These are phyloP conservation scores for Sebastes umbrosus DNA, from an alignment of 2,797 vertebrate species.

Conservation along the genomic window DNA sequence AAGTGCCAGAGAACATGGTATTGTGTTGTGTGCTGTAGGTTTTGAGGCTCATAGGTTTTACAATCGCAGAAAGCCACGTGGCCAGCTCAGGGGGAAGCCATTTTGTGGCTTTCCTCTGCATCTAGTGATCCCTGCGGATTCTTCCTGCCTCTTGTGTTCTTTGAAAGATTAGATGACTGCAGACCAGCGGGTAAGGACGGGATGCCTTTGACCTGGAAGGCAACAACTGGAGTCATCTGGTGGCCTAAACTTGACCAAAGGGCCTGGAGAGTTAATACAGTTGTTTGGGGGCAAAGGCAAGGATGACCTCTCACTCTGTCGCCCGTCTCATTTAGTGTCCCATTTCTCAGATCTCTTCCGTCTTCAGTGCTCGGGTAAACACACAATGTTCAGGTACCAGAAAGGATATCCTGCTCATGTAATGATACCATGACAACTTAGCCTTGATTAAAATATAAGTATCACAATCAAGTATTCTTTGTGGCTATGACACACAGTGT, in stretches of 20 bases:
- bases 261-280: conserved; percentile 47
- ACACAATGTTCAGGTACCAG: background rate
- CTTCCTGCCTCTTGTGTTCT: conserved; percentile 68
- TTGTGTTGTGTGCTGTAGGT: conserved; percentile 5
- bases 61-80: conserved; percentile 44
- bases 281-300: conserved; percentile 48
- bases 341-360: background rate
- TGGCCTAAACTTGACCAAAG: conserved; percentile 64
- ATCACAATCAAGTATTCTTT: background rate
- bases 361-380: background rate
- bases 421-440: background rate
- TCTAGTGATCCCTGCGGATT: conserved; percentile 67
- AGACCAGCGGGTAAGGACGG: conserved; percentile 74
- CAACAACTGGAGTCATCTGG: conserved; percentile 71
- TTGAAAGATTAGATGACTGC: conserved; percentile 77
- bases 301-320: conserved; percentile 46
- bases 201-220: conserved; percentile 55
- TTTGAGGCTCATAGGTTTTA: conserved; percentile 52
- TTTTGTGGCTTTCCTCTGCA: conserved; percentile 64
- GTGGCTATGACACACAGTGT: background rate
- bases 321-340: conserved; percentile 38
- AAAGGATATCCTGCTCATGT: background rate
- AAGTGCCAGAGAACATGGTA: background rate
- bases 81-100: conserved; percentile 56
- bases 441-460: background rate